A percentile compares a stretch with the other conserved stretches of the same genome.
These are phyloP conservation scores for Enteromius unitaeniatus DNA, from an alignment of 2,797 vertebrate species.

Conservation along the genomic window DNA sequence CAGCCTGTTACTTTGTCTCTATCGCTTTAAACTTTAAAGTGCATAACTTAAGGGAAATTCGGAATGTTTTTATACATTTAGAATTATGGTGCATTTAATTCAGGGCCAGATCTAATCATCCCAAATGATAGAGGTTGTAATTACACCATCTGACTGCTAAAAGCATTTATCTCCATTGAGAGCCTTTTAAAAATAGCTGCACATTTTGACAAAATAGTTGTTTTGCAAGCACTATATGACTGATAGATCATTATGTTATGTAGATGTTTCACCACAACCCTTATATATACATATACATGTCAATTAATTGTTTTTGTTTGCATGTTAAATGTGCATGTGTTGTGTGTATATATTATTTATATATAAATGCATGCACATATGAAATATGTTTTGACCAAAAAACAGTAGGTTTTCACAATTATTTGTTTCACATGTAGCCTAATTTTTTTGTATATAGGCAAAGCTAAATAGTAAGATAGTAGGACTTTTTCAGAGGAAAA, in stretches of 20 bases:
- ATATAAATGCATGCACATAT: too few relatives aligned
- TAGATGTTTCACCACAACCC: neutral
- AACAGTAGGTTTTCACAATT: too few relatives aligned
- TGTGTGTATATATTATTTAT: too few relatives aligned
- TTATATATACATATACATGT: too few relatives aligned
- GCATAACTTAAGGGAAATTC: neutral
- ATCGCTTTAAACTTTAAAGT: neutral
- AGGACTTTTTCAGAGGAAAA: too few relatives aligned
- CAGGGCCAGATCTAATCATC: neutral
- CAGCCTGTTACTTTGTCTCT: neutral
- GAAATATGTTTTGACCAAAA: too few relatives aligned
- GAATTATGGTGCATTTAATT: neutral
- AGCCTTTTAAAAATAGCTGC: neutral
- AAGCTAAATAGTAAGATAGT: too few relatives aligned
- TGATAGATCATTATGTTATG: neutral
- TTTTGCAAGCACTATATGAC: neutral
- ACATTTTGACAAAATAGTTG: neutral
- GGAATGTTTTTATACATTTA: neutral
- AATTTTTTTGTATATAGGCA: too few relatives aligned
- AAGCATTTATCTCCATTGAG: neutral
- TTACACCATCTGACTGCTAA: neutral
- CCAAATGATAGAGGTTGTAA: neutral
- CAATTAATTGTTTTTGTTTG: too few relatives aligned
- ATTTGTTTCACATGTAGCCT: too few relatives aligned
- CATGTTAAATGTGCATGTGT: too few relatives aligned